Conservation (phyloP, 1,140 invertebrate species). For the Eurytemora carolleeae region DNA sequence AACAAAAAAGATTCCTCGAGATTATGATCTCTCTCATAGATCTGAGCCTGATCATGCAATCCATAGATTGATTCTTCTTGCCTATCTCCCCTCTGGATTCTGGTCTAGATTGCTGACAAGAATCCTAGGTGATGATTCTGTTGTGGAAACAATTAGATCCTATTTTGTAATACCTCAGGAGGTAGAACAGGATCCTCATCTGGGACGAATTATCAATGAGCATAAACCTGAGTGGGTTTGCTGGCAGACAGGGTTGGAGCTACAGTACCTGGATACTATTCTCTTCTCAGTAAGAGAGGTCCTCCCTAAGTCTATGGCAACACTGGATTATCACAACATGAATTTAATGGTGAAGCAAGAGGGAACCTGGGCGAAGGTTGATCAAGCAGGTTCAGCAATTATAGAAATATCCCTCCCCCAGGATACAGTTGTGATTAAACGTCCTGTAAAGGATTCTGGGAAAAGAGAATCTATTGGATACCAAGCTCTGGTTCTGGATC, state of each 20-base stretch:
- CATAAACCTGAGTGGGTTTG: slow-evolving; percentile 67
- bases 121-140: slow-evolving; percentile 67
- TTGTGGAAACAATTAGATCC: slow-evolving; percentile 53
- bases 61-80: slow-evolving; percentile 54
- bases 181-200: not conserved
- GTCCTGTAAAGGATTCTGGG: slow-evolving; percentile 30
- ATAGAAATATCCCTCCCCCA: slow-evolving; percentile 67
- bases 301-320: slow-evolving; percentile 33
- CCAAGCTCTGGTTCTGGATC: slow-evolving; percentile 43
- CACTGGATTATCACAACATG: slow-evolving; percentile 23
- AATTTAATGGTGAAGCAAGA: slow-evolving; percentile 31
- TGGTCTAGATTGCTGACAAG: slow-evolving; percentile 85
- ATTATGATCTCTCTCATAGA: slow-evolving; percentile 20
- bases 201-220: slow-evolving; percentile 9
- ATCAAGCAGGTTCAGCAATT: slow-evolving; percentile 55
- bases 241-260: slow-evolving; percentile 82
- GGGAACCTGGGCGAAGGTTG: slow-evolving; percentile 59
- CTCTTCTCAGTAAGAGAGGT: slow-evolving; percentile 68
- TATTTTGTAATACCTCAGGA: slow-evolving; percentile 38
- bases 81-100: slow-evolving; percentile 93
- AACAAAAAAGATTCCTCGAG: slow-evolving; percentile 9
- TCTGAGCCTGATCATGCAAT: slow-evolving; percentile 21
- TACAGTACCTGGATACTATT: slow-evolving; percentile 55
- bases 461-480: slow-evolving; percentile 16
- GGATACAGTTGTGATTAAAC: slow-evolving; percentile 46